A percentile compares a stretch with the other conserved stretches of the same genome.
These are phyloP conservation scores for Ondatra zibethicus DNA, from an alignment of 2,113 vertebrate genomes.

Conservation along the genomic window DNA sequence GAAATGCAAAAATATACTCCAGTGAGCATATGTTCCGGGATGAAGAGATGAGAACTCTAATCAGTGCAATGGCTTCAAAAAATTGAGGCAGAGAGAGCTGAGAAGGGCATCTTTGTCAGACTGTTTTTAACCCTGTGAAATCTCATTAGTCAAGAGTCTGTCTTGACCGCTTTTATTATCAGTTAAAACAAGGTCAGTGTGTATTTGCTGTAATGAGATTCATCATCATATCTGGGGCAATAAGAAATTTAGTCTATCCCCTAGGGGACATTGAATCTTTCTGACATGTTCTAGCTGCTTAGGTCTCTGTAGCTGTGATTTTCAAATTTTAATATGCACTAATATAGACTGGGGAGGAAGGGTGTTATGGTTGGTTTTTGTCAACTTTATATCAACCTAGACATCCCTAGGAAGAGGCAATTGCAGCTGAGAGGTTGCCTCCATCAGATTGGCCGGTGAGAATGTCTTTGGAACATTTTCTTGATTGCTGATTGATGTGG, in stretches of 20 bases:
- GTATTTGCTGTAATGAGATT: slow-evolving; percentile 38
- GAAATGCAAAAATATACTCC: background rate
- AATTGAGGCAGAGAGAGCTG: background rate
- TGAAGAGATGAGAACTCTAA: background rate
- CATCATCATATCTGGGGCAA: background rate
- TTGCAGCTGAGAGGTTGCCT: background rate
- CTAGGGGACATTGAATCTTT: background rate
- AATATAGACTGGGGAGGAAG: background rate
- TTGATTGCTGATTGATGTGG: background rate
- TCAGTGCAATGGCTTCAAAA: background rate
- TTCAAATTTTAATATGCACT: background rate
- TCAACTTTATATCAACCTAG: background rate
- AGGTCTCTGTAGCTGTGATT: background rate
- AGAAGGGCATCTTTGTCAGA: background rate
- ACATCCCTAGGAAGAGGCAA: background rate
- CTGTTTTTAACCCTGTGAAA: background rate
- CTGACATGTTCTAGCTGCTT: background rate
- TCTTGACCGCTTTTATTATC: background rate
- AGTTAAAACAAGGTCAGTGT: slow-evolving; percentile 1
- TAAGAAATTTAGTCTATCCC: background rate
- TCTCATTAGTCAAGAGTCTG: background rate
- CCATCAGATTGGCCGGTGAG: background rate
- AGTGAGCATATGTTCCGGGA: background rate
- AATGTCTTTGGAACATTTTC: background rate
- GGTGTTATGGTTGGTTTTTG: background rate